A percentile compares a stretch with the other conserved stretches of the same genome.
These are phyloP conservation scores for Lepidothrix coronata DNA, from an alignment of 2,113 vertebrate genomes.

Conservation along the genomic window DNA sequence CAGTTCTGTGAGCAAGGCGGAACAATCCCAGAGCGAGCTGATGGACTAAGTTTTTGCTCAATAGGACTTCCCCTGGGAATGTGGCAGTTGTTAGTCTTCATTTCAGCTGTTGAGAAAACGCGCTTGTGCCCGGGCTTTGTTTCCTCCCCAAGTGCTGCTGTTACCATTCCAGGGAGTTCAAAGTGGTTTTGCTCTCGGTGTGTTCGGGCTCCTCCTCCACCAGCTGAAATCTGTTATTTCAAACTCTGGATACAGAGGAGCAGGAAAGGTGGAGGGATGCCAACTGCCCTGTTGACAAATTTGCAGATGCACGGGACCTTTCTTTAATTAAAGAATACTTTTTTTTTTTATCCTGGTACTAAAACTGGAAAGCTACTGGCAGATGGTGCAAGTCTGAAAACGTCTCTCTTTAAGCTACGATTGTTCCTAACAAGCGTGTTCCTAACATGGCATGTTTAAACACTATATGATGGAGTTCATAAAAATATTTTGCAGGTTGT, in stretches of 20 bases:
- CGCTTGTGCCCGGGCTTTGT: background rate
- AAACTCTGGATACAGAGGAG: background rate
- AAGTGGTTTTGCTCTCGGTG: background rate
- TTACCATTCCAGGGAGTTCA: background rate
- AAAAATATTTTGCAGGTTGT: conserved; percentile 27
- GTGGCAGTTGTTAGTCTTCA: background rate
- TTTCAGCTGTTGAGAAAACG: background rate
- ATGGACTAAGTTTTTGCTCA: background rate
- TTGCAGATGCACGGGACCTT: background rate
- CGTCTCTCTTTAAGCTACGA: background rate
- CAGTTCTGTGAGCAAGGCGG: background rate
- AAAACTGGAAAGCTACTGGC: background rate
- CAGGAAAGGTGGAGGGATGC: background rate
- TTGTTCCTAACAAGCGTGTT: background rate
- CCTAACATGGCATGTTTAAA: background rate
- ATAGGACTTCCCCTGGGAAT: background rate
- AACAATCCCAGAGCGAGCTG: background rate
- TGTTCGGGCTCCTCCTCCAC: background rate
- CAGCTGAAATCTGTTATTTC: background rate
- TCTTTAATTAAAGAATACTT: background rate
- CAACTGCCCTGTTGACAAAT: conserved; percentile 6
- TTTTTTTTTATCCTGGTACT: background rate
- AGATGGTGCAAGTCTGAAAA: background rate
- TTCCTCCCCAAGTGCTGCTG: background rate
- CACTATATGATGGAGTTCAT: background rate